Conservation (phyloP, 2,113 vertebrate genomes). For the Grammomys surdaster region DNA sequence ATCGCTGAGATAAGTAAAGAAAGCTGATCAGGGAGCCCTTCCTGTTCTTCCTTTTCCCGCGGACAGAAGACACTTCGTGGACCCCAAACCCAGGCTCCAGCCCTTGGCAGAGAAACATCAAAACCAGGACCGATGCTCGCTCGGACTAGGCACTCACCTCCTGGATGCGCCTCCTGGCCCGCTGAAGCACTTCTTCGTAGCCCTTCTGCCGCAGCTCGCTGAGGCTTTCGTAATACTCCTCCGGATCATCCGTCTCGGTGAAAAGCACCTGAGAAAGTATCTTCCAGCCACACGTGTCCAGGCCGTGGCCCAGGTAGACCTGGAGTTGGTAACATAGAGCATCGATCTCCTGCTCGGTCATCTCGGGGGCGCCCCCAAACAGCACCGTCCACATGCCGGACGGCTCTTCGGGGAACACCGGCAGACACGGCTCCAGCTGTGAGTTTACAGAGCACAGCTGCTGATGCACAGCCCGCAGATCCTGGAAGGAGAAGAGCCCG, state of each 20-base stretch:
- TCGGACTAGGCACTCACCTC: slow-evolving; percentile 88
- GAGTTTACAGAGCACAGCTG: slow-evolving; percentile 97
- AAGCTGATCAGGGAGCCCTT: no score
- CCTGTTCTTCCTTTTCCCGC: not conserved
- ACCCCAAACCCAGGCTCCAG: not conserved
- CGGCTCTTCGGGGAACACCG: slow-evolving; percentile 94
- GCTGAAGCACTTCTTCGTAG: slow-evolving; percentile 95
- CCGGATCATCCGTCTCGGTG: slow-evolving; percentile 94
- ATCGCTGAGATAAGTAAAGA: not conserved
- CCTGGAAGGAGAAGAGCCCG: slow-evolving; percentile 97
- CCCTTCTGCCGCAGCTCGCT: slow-evolving; percentile 96
- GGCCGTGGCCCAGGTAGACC: slow-evolving; percentile 95
- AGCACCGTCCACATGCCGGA: slow-evolving; percentile 96
- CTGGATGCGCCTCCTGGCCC: slow-evolving; percentile 92
- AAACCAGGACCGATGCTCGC: not conserved
- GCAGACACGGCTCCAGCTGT: slow-evolving; percentile 95
- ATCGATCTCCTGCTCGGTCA: slow-evolving; percentile 90
- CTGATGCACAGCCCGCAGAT: slow-evolving; percentile 93
- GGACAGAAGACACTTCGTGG: not conserved
- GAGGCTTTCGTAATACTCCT: slow-evolving; percentile 98
- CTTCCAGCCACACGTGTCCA: slow-evolving; percentile 99
- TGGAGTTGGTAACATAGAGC: slow-evolving; percentile 93
- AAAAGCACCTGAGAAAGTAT: slow-evolving; percentile 98
- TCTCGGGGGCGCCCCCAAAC: slow-evolving; percentile 89
- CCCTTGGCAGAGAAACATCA: not conserved